phyloP scores from a whole-genome alignment of 2,888 invertebrate genomes.

The Melanargia galathea region DNA sequence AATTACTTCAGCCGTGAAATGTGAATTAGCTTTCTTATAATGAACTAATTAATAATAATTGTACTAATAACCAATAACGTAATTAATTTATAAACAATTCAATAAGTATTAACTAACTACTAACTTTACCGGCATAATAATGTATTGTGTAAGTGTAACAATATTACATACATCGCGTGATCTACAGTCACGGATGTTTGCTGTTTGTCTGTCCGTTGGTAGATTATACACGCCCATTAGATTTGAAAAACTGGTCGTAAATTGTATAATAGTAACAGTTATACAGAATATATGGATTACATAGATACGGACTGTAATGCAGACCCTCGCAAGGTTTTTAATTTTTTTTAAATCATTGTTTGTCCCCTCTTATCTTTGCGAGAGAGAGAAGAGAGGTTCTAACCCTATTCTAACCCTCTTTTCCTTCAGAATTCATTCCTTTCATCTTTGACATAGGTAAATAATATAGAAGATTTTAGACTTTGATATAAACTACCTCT shows the following conservation, averaged over 20 bases:
- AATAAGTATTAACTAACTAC: neutral
- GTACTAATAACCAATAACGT: neutral
- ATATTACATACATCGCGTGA: constrained; percentile 16
- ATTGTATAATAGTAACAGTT: constrained; percentile 8
- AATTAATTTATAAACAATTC: neutral
- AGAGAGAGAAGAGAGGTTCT: too few species aligned
- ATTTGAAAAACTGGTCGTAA: neutral
- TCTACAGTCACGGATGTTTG: constrained; percentile 15
- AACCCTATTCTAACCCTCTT: too few species aligned
- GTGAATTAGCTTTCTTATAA: neutral
- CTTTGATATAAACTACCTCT: too few species aligned
- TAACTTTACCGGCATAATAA: neutral
- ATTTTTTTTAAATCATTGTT: too few species aligned
- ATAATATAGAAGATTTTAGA: too few species aligned
- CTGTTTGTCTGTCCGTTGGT: constrained; percentile 4
- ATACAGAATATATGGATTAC: neutral
- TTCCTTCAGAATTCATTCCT: too few species aligned
- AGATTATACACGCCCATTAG: constrained; percentile 2
- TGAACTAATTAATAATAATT: neutral
- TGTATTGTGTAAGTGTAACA: constrained; percentile 1
- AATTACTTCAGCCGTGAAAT: constrained; percentile 2
- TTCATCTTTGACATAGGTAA: too few species aligned
- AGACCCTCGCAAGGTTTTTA: too few species aligned
- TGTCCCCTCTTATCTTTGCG: too few species aligned
- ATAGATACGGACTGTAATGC: too few species aligned